Evolutionary conservation across 2,113 vertebrate genomes (phyloP).

Genomic region (Hypomesus transpacificus): DNA sequence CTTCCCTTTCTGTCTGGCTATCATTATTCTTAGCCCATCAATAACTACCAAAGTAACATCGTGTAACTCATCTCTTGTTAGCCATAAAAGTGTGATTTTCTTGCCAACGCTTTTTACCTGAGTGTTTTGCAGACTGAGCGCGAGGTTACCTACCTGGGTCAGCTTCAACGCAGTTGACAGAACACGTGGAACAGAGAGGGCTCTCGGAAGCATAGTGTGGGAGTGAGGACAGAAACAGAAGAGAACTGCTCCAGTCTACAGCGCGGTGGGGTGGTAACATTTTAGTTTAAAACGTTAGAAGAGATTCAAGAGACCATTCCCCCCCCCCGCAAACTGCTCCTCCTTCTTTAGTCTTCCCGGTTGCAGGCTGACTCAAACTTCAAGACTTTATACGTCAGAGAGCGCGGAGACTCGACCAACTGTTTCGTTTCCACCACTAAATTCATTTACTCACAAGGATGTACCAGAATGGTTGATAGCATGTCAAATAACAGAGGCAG

Average conservation of each 20-base stretch:
- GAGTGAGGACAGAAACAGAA: neutral
- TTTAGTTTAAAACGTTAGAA: neutral
- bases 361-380: slow-evolving; percentile 24
- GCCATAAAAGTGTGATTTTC: too few relatives aligned
- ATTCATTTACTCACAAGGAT: neutral
- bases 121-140: too few relatives aligned
- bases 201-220: neutral
- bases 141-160: neutral
- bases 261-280: neutral
- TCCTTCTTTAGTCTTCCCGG: slow-evolving; percentile 42
- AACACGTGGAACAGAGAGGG: neutral
- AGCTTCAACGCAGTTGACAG: neutral
- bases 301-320: slow-evolving; percentile 1
- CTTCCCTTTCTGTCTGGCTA: too few relatives aligned
- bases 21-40: too few relatives aligned
- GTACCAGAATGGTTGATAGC: neutral
- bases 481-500: neutral
- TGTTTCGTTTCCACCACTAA: neutral
- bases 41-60: too few relatives aligned
- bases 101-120: too few relatives aligned
- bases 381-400: neutral
- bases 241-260: neutral
- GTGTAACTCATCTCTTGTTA: too few relatives aligned
- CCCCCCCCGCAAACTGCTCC: slow-evolving; percentile 37
- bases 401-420: neutral